These are phyloP conservation scores for Caenorhabditis angaria DNA, from an alignment of 2,888 invertebrate genomes.

Conservation along the genomic window DNA sequence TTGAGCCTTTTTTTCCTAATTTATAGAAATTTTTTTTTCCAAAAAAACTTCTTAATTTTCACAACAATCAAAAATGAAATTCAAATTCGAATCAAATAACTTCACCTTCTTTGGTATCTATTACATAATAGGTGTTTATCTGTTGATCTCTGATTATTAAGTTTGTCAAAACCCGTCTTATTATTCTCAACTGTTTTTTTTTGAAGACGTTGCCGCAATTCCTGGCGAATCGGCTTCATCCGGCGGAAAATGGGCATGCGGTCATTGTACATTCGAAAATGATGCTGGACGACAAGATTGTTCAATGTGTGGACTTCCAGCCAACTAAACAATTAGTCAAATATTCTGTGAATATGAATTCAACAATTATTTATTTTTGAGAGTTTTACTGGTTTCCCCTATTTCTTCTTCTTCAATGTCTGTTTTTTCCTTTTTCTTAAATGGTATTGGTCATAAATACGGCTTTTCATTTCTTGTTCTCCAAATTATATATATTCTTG, in stretches of 20 bases:
- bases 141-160: too few species aligned
- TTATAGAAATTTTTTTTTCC: too few species aligned
- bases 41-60: too few species aligned
- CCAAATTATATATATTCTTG: not conserved
- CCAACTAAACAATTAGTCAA: constrained; percentile 4
- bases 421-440: not conserved
- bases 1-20: too few species aligned
- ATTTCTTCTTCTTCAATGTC: not conserved
- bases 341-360: constrained; percentile 20
- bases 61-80: too few species aligned
- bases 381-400: constrained; percentile 29
- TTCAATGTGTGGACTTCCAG: constrained; percentile 69
- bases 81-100: too few species aligned
- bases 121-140: too few species aligned
- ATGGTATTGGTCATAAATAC: constrained; percentile 2
- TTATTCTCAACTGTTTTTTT: not conserved
- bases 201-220: constrained; percentile 23
- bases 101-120: too few species aligned
- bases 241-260: constrained; percentile 57
- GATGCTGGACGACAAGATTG: constrained; percentile 56
- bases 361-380: constrained; percentile 11
- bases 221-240: constrained; percentile 12
- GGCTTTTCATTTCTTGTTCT: not conserved
- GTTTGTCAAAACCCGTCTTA: too few species aligned
- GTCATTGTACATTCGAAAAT: constrained; percentile 70